Conservation (phyloP, 2,888 invertebrate genomes). For the Diachrysia chrysitis region DNA sequence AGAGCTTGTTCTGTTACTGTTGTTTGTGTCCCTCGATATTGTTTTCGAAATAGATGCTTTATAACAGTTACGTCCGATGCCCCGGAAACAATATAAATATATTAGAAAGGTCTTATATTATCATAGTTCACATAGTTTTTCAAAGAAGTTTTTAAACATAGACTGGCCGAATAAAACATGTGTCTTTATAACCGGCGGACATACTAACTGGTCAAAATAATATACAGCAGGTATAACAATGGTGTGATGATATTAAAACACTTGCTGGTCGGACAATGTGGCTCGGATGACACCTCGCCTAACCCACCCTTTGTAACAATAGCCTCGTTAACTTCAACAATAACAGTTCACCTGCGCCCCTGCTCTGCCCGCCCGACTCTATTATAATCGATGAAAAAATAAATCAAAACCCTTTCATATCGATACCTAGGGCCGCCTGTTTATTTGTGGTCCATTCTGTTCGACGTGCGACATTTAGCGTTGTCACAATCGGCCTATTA, state of each 20-base stretch:
- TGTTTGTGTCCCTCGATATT: conserved; percentile 62
- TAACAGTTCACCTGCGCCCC: conserved; percentile 73
- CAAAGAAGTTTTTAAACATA: conserved; percentile 14
- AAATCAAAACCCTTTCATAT: conserved; percentile 62
- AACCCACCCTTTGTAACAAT: conserved; percentile 75
- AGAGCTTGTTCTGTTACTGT: conserved; percentile 62
- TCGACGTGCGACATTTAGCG: conserved; percentile 62
- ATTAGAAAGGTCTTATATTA: conserved; percentile 7
- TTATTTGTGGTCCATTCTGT: conserved; percentile 64
- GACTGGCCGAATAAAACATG: not conserved
- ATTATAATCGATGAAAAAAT: conserved; percentile 62
- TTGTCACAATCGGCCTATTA: conserved; percentile 67
- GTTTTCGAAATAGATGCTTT: conserved; percentile 51
- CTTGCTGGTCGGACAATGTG: conserved; percentile 76
- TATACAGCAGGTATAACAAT: conserved; percentile 61
- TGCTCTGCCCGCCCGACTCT: conserved; percentile 54
- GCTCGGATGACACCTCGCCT: conserved; percentile 76
- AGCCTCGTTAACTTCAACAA: conserved; percentile 82
- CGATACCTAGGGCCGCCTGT: conserved; percentile 63
- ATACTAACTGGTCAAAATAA: conserved; percentile 19
- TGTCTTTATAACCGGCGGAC: conserved; percentile 28
- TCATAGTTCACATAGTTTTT: not conserved
- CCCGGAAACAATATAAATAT: conserved; percentile 34
- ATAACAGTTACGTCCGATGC: conserved; percentile 38
- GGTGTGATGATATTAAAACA: conserved; percentile 75